Evolutionary conservation across 2,888 invertebrate genomes (phyloP), one percentile per base, ranked within the genome.

Genomic region (Amphipoea oculea): DNA sequence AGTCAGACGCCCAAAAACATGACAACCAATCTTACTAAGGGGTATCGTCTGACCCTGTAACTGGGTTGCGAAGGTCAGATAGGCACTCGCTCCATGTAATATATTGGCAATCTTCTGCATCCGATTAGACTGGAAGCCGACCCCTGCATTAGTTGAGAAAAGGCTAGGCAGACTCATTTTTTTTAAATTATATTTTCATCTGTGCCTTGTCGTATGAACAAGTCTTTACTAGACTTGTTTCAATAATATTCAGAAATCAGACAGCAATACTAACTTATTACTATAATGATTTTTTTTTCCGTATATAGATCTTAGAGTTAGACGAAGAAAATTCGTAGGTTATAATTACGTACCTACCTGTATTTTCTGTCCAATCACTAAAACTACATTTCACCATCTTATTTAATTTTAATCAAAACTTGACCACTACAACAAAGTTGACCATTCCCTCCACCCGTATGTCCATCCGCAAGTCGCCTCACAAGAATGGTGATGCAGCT

Each of bases 401-500:
- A 12, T 45, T 42, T 7, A 63, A 0, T 40, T 69, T 65, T 17
- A 76, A 23, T 29, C 0, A 40, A 72, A 20, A 29, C n/a, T 60
- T 70, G 85, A 82, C 65, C 42, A 66, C 4, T 66, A 6, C 1
- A 54, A 29, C 4, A 2, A 75, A 7, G 51, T 54, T 88, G 51
- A 0, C 57, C 60, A 70, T 66, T 54, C 76, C 0, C 0, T 0
- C 4, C 0, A 60, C 0, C 91, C 77, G 92, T 94, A 87, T 92
- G 94, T 94, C 86, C 78, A 17, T 6, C 54, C 73, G 48, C 90
- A 92, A 94, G 93, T 93, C 89, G 93, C 94, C 91, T 92, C 94
- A 92, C 96, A 93, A 94, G 96, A 96, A 96, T 96, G 96, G 96
- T 96, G 96, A 96, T 96, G 95, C 95, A 92, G 94, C 91, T 91